Percentiles rank a stretch among this genome's conserved stretches.
Conservation (phyloP, 1,140 invertebrate genomes). For the Zaprionus davidi region DNA sequence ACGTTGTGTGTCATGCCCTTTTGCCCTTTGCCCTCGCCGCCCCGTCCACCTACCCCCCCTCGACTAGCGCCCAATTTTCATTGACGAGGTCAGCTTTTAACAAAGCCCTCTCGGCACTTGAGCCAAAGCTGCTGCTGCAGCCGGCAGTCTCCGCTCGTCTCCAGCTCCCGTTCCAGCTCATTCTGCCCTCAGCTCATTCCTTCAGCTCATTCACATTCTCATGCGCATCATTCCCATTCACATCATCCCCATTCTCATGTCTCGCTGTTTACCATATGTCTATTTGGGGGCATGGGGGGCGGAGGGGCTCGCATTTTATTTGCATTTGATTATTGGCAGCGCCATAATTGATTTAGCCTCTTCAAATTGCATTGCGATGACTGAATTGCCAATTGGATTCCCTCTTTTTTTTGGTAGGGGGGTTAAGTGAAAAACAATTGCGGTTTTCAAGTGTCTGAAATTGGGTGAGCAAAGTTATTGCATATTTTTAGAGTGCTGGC, state of each 20-base stretch:
- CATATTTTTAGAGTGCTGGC: not conserved
- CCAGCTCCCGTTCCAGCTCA: not conserved
- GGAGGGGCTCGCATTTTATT: slow-evolving; percentile 9
- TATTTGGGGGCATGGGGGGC: not conserved
- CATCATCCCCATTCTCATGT: slow-evolving; percentile 23
- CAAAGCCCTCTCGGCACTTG: slow-evolving; percentile 54
- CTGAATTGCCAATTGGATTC: slow-evolving; percentile 50
- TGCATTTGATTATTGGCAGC: slow-evolving; percentile 42
- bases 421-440: not conserved
- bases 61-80: slow-evolving; percentile 48
- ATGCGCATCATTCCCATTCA: slow-evolving; percentile 2
- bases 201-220: slow-evolving; percentile 5
- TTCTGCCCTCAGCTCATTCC: not conserved
- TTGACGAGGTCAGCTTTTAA: slow-evolving; percentile 78
- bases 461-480: not conserved
- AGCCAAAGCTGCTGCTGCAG: slow-evolving; percentile 21
- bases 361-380: slow-evolving; percentile 22
- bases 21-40: not conserved
- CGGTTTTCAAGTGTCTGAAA: not conserved
- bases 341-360: slow-evolving; percentile 45
- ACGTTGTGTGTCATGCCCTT: slow-evolving; percentile 39
- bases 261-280: slow-evolving; percentile 12
- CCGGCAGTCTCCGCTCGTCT: slow-evolving; percentile 6
- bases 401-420: not conserved
- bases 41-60: not conserved